Base-by-base conservation (phyloP, 2,888 invertebrate genomes). In the Latrodectus elegans region DNA sequence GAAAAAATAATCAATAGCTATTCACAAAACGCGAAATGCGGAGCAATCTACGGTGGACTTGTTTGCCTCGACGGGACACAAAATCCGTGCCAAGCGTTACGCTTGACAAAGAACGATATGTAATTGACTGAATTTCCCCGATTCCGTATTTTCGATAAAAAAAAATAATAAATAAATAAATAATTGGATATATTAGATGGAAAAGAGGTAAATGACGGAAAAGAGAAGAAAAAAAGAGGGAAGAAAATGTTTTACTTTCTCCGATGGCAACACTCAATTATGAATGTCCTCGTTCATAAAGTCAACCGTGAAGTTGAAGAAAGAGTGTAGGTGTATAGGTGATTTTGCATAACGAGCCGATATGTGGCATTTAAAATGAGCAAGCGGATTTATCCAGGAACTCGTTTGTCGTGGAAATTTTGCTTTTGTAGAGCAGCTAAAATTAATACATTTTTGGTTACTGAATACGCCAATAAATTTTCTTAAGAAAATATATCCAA, bases 21-120 rank as follows among this genome's bases (percentile, higher is more conserved):
- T 38, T 38, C 38, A 38, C 38, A 38, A 38, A 38, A 38, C 38
- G 38, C 6, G 38, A 38, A 38, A 38, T 38, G 38, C 38, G 38
- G 38, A 38, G 38, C 38, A 38, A 38, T 38, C 3, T 1, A 38
- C 38, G 38, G 38, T 38, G 38, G 38, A 38, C 38, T 38, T 38
- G 38, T 38, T 38, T 38, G 38, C 26, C 12, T 26, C 4, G 10
- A 55, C 9, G 55, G 55, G 15, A 9, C 38, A 53, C 15, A 4
- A 75, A 80, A 85, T 79, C 64, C 74, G 79, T 85, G 85, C 85
- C 85, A 85, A 15, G 26, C 60, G 85, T 78, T 68, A 70, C 79
- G 85, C 79, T 17, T 80, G 65, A 68, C 15, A 22, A 71, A 53
- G 10, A 38, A 70, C 83, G n/a, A 83, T 70, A 68, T 17, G 14